Base-by-base conservation (phyloP, 2,797 vertebrate species). In the Gouania willdenowi region DNA sequence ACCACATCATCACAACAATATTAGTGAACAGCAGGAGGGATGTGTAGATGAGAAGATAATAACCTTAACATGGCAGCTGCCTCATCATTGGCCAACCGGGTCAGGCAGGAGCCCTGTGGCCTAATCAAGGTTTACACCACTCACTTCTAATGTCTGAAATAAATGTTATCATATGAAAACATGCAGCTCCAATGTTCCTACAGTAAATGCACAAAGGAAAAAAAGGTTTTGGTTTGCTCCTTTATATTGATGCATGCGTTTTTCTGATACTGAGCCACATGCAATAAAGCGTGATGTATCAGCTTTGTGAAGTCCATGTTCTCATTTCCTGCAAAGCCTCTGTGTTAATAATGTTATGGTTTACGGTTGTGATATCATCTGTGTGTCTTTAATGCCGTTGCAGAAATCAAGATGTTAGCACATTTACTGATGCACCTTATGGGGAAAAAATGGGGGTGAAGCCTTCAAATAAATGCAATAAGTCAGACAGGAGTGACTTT, bases 11-110 rank as follows among this genome's bases (percentile, higher is more conserved):
- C 24, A 26, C 14, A 58, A 26, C 23, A 47, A 26, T 52, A 46
- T 57, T 40, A 37, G 44, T 18, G 20, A 54, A 37, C 42, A 62
- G 61, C 46, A 66, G 41, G 41, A 49, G 48, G 32, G 2, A 8
- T 46, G 17, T 27, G 40, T 64, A 46, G 66, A 27, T 40, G 21
- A 30, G 59, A 30, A 40, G 63, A 48, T 63, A 43, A 47, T 45
- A 14, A 48, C 11, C 48, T 10, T 47, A 26, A 52, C 41, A 23
- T 52, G 52, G 42, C 64, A 72, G 40, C 25, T 30, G 48, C 36
- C 38, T 36, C 47, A 66, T 66, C 55, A 69, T 33, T 16, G 42
- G 15, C 34, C 50, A 42, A 56, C 47, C 67, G 59, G 52, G 53
- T 31, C 41, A 35, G 23, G 42, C 59, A 51, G 25, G 28, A 29